phyloP scores from a whole-genome alignment of 2,888 invertebrate species.

The Microctonus hyperodae region DNA sequence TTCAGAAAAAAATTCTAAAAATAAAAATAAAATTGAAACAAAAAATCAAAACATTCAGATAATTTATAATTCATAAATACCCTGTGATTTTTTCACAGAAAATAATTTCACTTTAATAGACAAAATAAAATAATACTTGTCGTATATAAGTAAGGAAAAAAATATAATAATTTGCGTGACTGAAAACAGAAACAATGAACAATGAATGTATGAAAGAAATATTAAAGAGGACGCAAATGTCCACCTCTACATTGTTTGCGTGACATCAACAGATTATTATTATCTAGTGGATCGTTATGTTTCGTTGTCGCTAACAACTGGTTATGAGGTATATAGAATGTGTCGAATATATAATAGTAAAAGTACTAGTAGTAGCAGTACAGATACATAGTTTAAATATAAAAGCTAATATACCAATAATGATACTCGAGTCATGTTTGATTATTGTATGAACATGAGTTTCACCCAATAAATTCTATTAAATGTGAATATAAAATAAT shows the following conservation, averaged over 20 bases:
- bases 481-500: slow-evolving; percentile 15
- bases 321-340: slow-evolving; percentile 1
- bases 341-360: too few relatives aligned
- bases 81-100: not conserved
- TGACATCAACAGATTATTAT: slow-evolving; percentile 38
- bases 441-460: slow-evolving; percentile 2
- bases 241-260: slow-evolving; percentile 27
- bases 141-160: not conserved
- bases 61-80: not conserved
- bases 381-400: not conserved
- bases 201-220: not conserved
- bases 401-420: not conserved
- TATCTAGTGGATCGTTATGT: slow-evolving; percentile 29
- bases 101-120: not conserved
- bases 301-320: slow-evolving; percentile 25
- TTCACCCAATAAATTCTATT: slow-evolving; percentile 11
- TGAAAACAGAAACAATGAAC: not conserved
- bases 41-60: too few relatives aligned
- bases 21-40: too few relatives aligned
- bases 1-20: too few relatives aligned
- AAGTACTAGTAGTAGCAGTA: too few relatives aligned
- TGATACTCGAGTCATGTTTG: not conserved
- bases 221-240: slow-evolving; percentile 3
- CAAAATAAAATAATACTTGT: not conserved
- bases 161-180: not conserved